Percentiles rank a stretch among this genome's conserved stretches.
These are phyloP conservation scores for Oxytorus armatus DNA, from an alignment of 2,888 invertebrate genomes.

Conservation along the genomic window DNA sequence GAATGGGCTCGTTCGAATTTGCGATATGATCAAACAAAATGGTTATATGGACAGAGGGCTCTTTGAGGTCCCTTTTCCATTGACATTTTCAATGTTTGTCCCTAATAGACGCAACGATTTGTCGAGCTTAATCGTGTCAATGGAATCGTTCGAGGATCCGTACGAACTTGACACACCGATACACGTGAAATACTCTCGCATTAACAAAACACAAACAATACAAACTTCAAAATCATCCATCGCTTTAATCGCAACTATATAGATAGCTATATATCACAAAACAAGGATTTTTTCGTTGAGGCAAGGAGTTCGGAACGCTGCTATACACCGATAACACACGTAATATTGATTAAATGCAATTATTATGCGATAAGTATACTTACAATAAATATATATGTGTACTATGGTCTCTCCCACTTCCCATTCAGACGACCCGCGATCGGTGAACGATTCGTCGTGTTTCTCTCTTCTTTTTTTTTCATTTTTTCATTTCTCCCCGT, in stretches of 20 bases:
- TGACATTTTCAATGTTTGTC: background rate
- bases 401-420: conserved; percentile 85
- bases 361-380: conserved; percentile 84
- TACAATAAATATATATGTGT: conserved; percentile 84
- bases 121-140: background rate
- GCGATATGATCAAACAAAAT: background rate
- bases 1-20: background rate
- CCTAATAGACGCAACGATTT: background rate
- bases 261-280: conserved; percentile 50
- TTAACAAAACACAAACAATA: background rate
- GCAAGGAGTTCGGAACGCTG: conserved; percentile 85
- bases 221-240: conserved; percentile 14
- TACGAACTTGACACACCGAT: conserved; percentile 35
- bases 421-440: conserved; percentile 78
- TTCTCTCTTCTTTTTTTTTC: conserved; percentile 33
- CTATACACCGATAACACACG: conserved; percentile 81
- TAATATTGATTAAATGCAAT: conserved; percentile 83
- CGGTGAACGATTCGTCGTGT: conserved; percentile 69
- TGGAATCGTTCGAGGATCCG: conserved; percentile 24
- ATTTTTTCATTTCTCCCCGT: background rate
- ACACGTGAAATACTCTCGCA: conserved; percentile 27
- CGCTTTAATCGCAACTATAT: conserved; percentile 46
- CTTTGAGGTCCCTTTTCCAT: background rate
- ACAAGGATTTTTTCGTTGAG: conserved; percentile 78
- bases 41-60: no score